A percentile compares a stretch with the other conserved stretches of the same genome.
Conservation (phyloP, 92 coral and sea anemone genomes). For the Bergia puertoricense region DNA sequence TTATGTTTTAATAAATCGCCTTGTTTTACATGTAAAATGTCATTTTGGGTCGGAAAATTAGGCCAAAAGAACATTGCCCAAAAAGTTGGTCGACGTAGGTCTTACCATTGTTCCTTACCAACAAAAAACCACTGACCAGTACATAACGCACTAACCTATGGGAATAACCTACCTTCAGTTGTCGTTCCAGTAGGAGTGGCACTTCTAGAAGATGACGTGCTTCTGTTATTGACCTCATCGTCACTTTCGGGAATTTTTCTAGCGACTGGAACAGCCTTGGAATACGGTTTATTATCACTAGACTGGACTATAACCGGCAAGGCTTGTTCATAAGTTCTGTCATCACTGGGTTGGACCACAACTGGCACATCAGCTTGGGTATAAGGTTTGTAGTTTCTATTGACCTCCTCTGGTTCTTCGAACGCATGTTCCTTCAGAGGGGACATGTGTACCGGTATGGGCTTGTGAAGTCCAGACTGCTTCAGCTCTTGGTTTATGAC, state of each 20-base stretch:
- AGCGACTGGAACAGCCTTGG: conserved; percentile 42
- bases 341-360: not conserved
- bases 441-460: conserved; percentile 91
- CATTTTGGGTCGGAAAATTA: too few relatives aligned
- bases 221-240: conserved; percentile 31
- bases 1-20: too few relatives aligned
- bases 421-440: conserved; percentile 55
- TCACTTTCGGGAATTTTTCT: conserved; percentile 22
- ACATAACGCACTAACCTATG: too few relatives aligned
- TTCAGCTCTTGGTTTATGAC: conserved; percentile 60
- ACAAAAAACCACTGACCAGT: too few relatives aligned
- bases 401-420: conserved; percentile 52
- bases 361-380: conserved; percentile 18
- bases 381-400: conserved; percentile 58
- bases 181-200: conserved; percentile 23
- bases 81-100: too few relatives aligned
- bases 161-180: conserved; percentile 25
- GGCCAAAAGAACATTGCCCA: too few relatives aligned
- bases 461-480: conserved; percentile 64
- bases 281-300: conserved; percentile 27
- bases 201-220: conserved; percentile 34
- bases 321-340: not conserved
- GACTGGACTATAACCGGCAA: not conserved
- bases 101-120: too few relatives aligned
- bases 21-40: too few relatives aligned